phyloP scores from a whole-genome alignment of 2,888 invertebrate genomes.

The Lasioglossum villosulum region DNA sequence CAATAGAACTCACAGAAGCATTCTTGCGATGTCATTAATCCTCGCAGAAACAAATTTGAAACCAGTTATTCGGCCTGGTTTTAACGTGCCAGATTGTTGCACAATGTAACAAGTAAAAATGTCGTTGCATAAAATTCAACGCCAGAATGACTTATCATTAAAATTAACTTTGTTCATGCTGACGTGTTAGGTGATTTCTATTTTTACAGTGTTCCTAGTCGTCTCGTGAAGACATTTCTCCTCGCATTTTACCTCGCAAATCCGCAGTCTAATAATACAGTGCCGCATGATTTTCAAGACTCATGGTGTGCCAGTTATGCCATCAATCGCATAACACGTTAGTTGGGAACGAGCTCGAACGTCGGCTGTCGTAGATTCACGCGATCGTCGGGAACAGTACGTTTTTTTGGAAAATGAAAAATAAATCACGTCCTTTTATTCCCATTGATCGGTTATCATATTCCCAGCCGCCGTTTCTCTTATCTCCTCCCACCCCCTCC shows the following conservation, averaged over 20 bases:
- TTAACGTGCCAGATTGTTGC: background rate
- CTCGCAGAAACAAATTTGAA: background rate
- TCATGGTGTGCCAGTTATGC: background rate
- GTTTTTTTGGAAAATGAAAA: conserved; percentile 4
- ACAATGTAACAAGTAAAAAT: background rate
- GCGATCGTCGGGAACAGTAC: background rate
- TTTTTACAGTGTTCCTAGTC: background rate
- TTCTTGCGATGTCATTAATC: background rate
- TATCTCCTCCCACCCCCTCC: background rate
- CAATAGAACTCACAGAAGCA: background rate
- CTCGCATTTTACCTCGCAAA: background rate
- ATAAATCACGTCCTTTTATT: background rate
- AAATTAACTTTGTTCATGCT: background rate
- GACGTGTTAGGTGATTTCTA: background rate
- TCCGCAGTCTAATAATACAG: background rate
- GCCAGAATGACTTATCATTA: background rate
- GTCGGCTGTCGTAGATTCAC: background rate
- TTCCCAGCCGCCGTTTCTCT: background rate
- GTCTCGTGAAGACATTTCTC: background rate
- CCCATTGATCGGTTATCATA: conserved; percentile 1
- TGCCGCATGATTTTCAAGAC: background rate
- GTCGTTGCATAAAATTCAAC: background rate
- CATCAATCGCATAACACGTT: background rate
- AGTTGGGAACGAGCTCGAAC: background rate
- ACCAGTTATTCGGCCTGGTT: background rate